phyloP scores from a whole-genome alignment of 1,140 invertebrate species.

The Cydia strobilella region DNA sequence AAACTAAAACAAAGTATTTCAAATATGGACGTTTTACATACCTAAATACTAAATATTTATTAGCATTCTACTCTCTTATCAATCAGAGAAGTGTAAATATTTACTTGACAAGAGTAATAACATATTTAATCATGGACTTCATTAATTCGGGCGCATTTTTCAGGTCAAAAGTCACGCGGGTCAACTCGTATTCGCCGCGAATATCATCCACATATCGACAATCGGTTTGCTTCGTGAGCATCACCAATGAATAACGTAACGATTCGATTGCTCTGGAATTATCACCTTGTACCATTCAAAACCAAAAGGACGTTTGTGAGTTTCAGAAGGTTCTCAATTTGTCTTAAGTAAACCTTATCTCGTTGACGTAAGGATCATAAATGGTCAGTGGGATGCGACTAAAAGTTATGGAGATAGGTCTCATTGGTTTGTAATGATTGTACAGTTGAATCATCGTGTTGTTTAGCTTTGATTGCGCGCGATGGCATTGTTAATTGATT shows the following conservation, averaged over 20 bases:
- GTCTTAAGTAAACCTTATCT: background rate
- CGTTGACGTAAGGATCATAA: background rate
- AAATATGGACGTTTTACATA: no score
- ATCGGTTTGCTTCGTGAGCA: slow-evolving; percentile 2
- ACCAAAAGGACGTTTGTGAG: background rate
- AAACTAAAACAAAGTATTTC: no score
- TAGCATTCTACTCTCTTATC: no score
- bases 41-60: no score
- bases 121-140: background rate
- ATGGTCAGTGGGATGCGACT: background rate
- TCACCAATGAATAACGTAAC: slow-evolving; percentile 3
- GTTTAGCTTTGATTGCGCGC: slow-evolving; percentile 18
- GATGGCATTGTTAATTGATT: slow-evolving; percentile 22
- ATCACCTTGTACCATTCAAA: background rate
- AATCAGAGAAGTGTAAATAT: background rate
- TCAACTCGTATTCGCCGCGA: background rate
- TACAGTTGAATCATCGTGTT: slow-evolving; percentile 15
- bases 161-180: background rate
- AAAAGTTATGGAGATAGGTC: background rate
- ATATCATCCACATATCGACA: slow-evolving; percentile 3
- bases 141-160: background rate
- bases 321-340: background rate
- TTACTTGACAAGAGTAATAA: background rate
- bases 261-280: slow-evolving; percentile 1
- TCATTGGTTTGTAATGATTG: background rate